Percentiles rank a stretch among this genome's conserved stretches.
phyloP scores from a whole-genome alignment of 2,888 invertebrate genomes.

The Ametastegia equiseti region DNA sequence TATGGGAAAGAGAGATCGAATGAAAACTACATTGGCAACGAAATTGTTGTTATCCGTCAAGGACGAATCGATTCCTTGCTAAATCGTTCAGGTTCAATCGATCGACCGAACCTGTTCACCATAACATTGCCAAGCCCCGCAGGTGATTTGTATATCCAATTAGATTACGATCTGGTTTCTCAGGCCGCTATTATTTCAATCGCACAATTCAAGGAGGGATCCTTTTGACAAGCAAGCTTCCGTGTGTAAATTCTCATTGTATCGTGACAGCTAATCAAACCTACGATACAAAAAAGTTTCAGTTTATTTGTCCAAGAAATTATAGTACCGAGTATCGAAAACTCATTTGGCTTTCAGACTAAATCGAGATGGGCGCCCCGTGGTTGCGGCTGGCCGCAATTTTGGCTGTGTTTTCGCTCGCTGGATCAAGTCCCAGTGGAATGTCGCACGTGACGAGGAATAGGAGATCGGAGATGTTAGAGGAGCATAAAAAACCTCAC shows the following conservation, averaged over 20 bases:
- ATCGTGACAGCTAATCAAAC: not conserved
- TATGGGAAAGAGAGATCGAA: conserved; percentile 26
- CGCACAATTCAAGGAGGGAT: not conserved
- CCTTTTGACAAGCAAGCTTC: not conserved
- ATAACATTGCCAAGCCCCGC: not conserved
- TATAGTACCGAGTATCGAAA: not conserved
- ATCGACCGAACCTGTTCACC: not conserved
- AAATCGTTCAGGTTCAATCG: not conserved
- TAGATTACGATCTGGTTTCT: not conserved
- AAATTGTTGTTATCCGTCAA: not conserved
- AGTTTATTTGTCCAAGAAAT: too few species aligned
- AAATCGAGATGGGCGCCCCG: conserved; percentile 16
- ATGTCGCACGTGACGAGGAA: conserved; percentile 13
- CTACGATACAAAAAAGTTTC: not conserved
- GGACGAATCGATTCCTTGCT: conserved; percentile 11
- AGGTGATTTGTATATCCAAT: not conserved
- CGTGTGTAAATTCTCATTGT: not conserved
- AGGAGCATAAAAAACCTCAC: conserved; percentile 61
- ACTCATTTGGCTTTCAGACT: not conserved
- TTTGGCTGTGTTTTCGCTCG: not conserved
- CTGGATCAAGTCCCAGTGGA: conserved; percentile 32
- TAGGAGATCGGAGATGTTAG: not conserved
- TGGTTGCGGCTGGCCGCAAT: conserved; percentile 47
- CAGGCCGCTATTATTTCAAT: not conserved
- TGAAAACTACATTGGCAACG: not conserved